These are phyloP conservation scores for Tinamus major DNA, from an alignment of 2,797 vertebrate species.

Conservation along the genomic window DNA sequence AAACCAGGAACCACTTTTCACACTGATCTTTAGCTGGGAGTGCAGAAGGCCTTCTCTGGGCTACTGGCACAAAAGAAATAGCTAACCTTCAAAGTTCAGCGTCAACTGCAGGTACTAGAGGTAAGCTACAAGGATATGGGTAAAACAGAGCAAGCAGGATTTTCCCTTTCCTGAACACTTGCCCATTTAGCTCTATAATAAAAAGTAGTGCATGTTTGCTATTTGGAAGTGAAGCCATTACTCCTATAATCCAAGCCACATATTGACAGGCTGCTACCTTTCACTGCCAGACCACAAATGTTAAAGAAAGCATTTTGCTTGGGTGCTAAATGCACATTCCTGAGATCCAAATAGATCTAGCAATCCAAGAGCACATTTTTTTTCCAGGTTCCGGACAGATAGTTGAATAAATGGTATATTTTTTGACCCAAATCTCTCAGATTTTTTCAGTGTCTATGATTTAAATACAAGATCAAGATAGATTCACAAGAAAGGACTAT, in stretches of 20 bases:
- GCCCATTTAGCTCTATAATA: background rate
- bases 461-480: constrained; percentile 13
- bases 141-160: background rate
- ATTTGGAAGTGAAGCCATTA: background rate
- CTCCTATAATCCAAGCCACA: background rate
- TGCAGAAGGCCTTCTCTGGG: background rate
- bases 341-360: background rate
- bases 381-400: background rate
- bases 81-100: background rate
- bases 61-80: background rate
- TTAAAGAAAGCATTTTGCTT: background rate
- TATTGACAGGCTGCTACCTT: constrained; percentile 3
- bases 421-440: background rate
- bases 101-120: background rate
- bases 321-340: background rate
- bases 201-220: background rate
- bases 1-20: background rate
- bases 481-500: background rate
- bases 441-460: background rate
- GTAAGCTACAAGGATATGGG: background rate
- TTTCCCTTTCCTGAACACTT: background rate
- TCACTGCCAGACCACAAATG: background rate
- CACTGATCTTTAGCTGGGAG: rapidly evolving
- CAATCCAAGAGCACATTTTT: background rate
- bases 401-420: background rate